Evolutionary conservation across 2,797 vertebrate genomes (phyloP), one percentile per base, ranked within the genome.

Genomic region (Ptychadena robeensis): DNA sequence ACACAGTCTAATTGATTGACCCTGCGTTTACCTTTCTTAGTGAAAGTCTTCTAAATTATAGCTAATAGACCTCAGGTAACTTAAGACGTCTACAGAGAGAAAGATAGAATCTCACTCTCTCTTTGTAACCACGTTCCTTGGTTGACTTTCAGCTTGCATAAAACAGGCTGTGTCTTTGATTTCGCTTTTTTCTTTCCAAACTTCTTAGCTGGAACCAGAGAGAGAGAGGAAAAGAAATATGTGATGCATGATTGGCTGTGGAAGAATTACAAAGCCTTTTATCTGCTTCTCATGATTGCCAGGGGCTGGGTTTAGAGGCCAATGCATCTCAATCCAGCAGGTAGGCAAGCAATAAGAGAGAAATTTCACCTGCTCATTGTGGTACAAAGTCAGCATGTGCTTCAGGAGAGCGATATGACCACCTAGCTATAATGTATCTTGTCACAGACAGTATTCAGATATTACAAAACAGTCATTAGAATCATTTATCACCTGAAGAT

Each of bases 1-100:
- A 80, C 87, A 82, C 83, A 82, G 81, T 69, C 87, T 74, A 91
- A 92, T 93, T 86, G 89, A 94, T 92, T 78, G 86, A 85, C 91
- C 89, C 89, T 85, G 85, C 87, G 86, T 72, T 92, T 90, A 89
- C 91, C 91, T 93, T 92, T 93, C 89, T 91, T 90, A 87, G 89
- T 87, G 86, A 90, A 88, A 92, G 87, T 91, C 91, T 87, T 88
- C 88, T 86, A 90, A 82, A 63, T 85, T 80, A 30, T 90, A 88
- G 69, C 89, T 88, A 85, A 89, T 77, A 90, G 88, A 87, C 86
- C 87, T 90, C 87, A 0, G 63, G 90, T 92, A 93, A 94, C 89
- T 82, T 31, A 87, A 91, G 88, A 89, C 15, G 28, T 71, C 85
- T 83, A 9, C 77, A 83, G 86, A 87, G 85, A 81, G 85, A 83